Percentiles rank a stretch among this genome's conserved stretches.
These are phyloP conservation scores for Geococcyx californianus DNA, from an alignment of 2,113 vertebrate species.

Conservation along the genomic window DNA sequence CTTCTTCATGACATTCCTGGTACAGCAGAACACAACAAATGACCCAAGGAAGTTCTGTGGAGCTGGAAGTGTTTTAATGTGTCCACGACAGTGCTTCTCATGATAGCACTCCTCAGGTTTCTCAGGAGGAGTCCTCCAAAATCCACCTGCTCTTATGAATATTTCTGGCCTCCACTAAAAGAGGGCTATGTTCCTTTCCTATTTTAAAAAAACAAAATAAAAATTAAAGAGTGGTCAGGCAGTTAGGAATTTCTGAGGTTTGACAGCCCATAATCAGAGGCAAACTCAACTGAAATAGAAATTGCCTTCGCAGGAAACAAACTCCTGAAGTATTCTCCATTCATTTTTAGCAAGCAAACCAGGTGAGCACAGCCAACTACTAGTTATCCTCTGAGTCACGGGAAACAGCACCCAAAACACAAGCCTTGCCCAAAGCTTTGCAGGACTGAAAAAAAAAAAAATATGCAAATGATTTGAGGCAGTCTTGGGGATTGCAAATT, in stretches of 20 bases:
- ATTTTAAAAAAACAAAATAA: neutral
- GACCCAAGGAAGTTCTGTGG: neutral
- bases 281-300: neutral
- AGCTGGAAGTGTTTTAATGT: neutral
- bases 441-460: neutral
- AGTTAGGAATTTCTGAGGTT: constrained; percentile 7
- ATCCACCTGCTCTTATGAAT: neutral
- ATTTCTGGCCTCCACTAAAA: neutral
- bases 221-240: neutral
- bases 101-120: no score
- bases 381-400: constrained; percentile 35
- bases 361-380: constrained; percentile 34
- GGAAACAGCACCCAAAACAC: neutral
- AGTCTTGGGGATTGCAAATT: neutral
- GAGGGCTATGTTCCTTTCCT: neutral
- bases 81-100: neutral
- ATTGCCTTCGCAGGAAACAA: neutral
- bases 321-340: neutral
- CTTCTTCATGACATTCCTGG: neutral
- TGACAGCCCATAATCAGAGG: constrained; percentile 14
- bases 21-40: neutral
- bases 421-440: neutral
- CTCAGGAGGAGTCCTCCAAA: neutral
- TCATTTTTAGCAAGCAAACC: constrained; percentile 17
- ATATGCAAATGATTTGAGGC: neutral